Evolutionary conservation across 2,888 invertebrate genomes (phyloP).

Genomic region (Leptinotarsa peninsularis): DNA sequence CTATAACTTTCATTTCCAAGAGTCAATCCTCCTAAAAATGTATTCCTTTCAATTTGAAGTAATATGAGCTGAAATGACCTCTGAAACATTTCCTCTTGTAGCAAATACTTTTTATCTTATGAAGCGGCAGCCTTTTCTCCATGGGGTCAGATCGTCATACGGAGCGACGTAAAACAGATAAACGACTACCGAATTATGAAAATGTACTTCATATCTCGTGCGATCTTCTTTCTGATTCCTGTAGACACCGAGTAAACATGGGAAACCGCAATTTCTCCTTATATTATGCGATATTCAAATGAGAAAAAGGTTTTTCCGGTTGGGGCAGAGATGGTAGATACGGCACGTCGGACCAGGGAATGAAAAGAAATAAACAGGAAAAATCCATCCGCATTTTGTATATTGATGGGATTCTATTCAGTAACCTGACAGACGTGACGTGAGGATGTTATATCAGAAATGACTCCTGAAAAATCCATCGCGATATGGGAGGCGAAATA

Average conservation of each 20-base stretch:
- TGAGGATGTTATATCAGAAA: slow-evolving; percentile 3
- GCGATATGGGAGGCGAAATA: not conserved
- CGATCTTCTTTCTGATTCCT: not conserved
- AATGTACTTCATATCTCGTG: not conserved
- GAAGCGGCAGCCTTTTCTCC: no score
- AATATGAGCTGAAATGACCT: no score
- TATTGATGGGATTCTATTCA: slow-evolving; percentile 13
- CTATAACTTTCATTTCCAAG: no score
- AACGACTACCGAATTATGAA: slow-evolving; percentile 12
- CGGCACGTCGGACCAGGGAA: not conserved
- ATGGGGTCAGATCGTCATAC: not conserved
- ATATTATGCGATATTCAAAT: slow-evolving; percentile 9
- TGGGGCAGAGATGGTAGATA: slow-evolving; percentile 2
- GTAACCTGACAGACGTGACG: slow-evolving; percentile 7
- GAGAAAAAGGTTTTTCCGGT: slow-evolving; percentile 14
- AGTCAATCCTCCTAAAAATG: no score
- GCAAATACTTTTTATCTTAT: no score
- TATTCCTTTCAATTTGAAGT: no score
- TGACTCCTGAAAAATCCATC: not conserved
- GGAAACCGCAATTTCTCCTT: slow-evolving; percentile 3
- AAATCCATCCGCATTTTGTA: not conserved
- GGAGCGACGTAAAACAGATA: not conserved
- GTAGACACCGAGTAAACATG: not conserved
- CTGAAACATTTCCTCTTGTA: no score
- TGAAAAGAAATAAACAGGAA: slow-evolving; percentile 10